These are phyloP conservation scores for Trichacis sp. DNA, from an alignment of 2,888 invertebrate genomes.

Conservation along the genomic window DNA sequence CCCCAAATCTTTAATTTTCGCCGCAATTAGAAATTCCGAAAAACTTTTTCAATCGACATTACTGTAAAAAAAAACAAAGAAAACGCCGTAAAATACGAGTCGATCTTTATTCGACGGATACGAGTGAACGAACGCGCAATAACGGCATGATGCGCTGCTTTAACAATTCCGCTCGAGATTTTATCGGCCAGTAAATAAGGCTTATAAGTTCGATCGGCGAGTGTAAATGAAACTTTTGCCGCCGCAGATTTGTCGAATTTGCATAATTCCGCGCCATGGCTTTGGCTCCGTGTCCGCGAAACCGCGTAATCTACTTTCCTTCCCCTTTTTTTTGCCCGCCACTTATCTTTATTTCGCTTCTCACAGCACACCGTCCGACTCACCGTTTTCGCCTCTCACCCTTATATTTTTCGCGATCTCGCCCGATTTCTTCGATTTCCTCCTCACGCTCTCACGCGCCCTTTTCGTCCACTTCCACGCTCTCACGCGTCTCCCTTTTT, in stretches of 20 bases:
- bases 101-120: too few relatives aligned
- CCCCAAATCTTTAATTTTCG: too few relatives aligned
- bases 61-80: not conserved
- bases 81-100: not conserved
- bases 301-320: not conserved
- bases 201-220: not conserved
- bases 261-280: slow-evolving; percentile 34
- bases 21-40: not conserved
- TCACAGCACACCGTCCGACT: too few relatives aligned
- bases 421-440: too few relatives aligned
- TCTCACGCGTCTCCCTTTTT: too few relatives aligned
- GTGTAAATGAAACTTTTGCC: slow-evolving; percentile 14
- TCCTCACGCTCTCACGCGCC: too few relatives aligned
- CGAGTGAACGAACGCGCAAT: not conserved
- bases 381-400: too few relatives aligned
- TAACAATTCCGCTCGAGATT: not conserved
- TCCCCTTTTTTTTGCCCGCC: not conserved
- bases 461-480: too few relatives aligned
- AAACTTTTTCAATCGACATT: not conserved
- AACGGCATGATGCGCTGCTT: not conserved
- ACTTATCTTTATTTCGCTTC: slow-evolving; percentile 2
- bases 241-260: slow-evolving; percentile 43
- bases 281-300: not conserved
- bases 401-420: too few relatives aligned
- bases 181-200: not conserved